These are phyloP conservation scores for Seira musarum DNA, from an alignment of 2,888 invertebrate species.

Conservation along the genomic window DNA sequence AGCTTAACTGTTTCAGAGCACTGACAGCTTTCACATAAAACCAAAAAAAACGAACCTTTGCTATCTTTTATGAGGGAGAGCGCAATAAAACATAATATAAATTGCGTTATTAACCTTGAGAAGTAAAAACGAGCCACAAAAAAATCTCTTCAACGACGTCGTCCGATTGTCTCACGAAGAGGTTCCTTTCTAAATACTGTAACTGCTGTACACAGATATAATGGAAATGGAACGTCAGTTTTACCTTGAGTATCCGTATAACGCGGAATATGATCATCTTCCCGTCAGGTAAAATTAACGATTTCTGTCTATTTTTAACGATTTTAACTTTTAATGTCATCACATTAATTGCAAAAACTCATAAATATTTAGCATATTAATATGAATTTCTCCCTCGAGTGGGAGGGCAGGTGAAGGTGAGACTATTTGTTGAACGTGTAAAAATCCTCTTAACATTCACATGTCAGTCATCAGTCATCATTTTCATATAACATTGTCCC, in stretches of 20 bases:
- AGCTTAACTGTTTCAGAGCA: neutral
- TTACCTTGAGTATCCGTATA: constrained; percentile 68
- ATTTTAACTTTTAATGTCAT: neutral
- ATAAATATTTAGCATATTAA: neutral
- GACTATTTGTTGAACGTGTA: too few relatives aligned
- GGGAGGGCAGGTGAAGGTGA: neutral
- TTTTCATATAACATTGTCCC: too few relatives aligned
- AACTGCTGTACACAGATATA: constrained; percentile 8
- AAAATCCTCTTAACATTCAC: too few relatives aligned
- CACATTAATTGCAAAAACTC: neutral
- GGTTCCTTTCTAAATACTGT: neutral
- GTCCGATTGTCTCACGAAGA: neutral
- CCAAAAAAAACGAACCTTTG: neutral
- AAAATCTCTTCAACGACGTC: too few relatives aligned
- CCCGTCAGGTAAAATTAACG: constrained; percentile 66
- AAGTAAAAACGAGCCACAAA: neutral
- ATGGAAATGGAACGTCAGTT: constrained; percentile 69
- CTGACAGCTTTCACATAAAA: neutral
- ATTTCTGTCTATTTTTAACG: neutral
- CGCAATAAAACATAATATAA: constrained; percentile 11
- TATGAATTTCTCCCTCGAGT: neutral
- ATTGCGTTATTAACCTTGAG: constrained; percentile 11
- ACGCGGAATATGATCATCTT: constrained; percentile 68
- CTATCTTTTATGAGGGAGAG: neutral
- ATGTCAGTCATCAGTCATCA: too few relatives aligned